Base-by-base conservation (phyloP, 2,797 vertebrate species). In the Pseudochirops cupreus region DNA sequence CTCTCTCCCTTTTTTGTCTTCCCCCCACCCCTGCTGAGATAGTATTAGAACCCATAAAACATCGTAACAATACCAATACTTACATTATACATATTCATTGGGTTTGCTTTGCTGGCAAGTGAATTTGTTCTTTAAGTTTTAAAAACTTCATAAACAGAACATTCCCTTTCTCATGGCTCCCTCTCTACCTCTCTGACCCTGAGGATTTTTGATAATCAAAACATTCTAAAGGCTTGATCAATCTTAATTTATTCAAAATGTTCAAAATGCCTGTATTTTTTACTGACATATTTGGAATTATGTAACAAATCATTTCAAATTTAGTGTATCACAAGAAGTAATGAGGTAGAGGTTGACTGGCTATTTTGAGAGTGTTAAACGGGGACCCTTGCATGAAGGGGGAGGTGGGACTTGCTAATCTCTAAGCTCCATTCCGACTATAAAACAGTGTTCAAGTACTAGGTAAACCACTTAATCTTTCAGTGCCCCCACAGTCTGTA, bases 211-310 rank as follows among this genome's bases (percentile, higher is more conserved):
- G 92, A 92, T 74, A 87, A 92, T n/a, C 21, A 12, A 39, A 87
- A 59, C 91, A 67, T 82, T 94, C 50, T 56, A 94, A 97, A 93
- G 90, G 9, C 0, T 90, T 57, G 33, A 39, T 92, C 46, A 91
- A 87, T 92, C 94, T 95, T 95, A 95, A 93, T 96, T 95, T 95
- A 92, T 95, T 96, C 94, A 95, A 94, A 95, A 91, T 91, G 90
- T 54, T 28, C 14, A 92, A 74, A 90, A 95, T 31, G 52, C 24
- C 67, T 1, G 29, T 50, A 92, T 58, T 96, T 96, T 67, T 92
- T 91, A 97, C 46, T 93, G 96, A 62, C 52, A 67, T 93, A 92
- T 96, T 94, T 94, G 94, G 91, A 62, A 62, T 50, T 94, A 93
- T 74, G 91, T n/a, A 93, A 92, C 2, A 54, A 94, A 28, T 54